Evolutionary conservation across 2,797 vertebrate genomes (phyloP).

Genomic region (Loris lydekkerianus): DNA sequence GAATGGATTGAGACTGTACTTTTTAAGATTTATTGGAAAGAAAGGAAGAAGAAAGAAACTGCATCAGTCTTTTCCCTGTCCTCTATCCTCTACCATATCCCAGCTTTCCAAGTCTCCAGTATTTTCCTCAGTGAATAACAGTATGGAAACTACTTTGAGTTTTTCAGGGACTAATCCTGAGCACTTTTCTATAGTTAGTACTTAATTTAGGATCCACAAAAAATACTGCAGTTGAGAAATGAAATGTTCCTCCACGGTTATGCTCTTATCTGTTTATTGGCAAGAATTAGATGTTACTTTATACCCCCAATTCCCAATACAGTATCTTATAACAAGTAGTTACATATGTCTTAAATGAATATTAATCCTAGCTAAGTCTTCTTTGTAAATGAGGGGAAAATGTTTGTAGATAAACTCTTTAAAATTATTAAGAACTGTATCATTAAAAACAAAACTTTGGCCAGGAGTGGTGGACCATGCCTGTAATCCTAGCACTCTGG

Average conservation of each 20-base stretch:
- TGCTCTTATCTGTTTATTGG: neutral
- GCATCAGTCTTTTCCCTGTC: neutral
- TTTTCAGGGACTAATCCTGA: neutral
- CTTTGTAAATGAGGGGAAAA: neutral
- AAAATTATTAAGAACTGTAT: neutral
- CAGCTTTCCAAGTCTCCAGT: neutral
- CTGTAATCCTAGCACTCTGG: too few species aligned
- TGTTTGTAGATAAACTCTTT: neutral
- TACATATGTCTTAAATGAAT: neutral
- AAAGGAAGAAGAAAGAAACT: neutral
- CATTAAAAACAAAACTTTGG: neutral
- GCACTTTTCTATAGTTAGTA: neutral
- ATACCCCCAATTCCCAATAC: neutral
- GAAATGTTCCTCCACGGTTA: neutral
- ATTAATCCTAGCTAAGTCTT: neutral
- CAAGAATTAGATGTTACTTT: neutral
- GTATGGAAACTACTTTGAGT: neutral
- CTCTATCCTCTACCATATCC: neutral
- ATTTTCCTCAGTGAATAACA: neutral
- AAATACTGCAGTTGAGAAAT: neutral
- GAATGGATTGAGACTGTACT: neutral
- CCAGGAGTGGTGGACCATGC: too few species aligned
- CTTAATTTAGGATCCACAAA: neutral
- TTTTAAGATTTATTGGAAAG: neutral
- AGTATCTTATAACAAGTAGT: neutral